Evolutionary conservation across 2,797 vertebrate species (phyloP), one percentile per base, ranked within the genome.

Genomic region (Mergus octosetaceus): DNA sequence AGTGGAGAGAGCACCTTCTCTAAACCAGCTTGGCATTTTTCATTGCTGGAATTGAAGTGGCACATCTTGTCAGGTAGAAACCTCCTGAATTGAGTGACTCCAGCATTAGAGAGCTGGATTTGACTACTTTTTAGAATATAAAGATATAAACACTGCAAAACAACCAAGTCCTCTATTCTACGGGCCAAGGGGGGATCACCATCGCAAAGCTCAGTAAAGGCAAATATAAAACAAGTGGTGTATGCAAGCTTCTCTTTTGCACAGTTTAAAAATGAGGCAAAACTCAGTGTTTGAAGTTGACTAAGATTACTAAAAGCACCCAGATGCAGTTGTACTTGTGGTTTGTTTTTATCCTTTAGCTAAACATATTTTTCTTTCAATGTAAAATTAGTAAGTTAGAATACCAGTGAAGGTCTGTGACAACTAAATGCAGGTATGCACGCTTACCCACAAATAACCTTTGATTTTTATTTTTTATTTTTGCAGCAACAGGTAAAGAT

Each of bases 401-500:
- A 90, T 17, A 85, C 76, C 85, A 89, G 68, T 53, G 74, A 93
- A 93, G 78, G 72, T 75, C 87, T 87, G 61, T 89, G 76, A 96
- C 80, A 84, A 81, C 62, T 73, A 71, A 89, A 60, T 30, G 34
- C 68, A 92, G 77, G 87, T 64, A 92, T 87, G 95, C 90, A 87
- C 77, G 75, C 49, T 90, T 80, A 89, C 73, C 87, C 93, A 94
- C 89, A 94, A 96, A 78, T 60, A 95, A 80, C 78, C 88, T 89
- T 79, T 80, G 87, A 76, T 53, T 53, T 53, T 53, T 53, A 28
- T 62, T 41, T 20, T 64, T 41, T 88, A 9, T 12, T 64, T 93
- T 89, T 92, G 73, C 77, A 91, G 85, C 72, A 92, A 75, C 82
- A 96, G 94, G 97, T 97, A 94, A 91, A 90, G 87, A 89, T 95